Base-by-base conservation (phyloP, 2,113 vertebrate species). In the Ceyx cyanopectus region DNA sequence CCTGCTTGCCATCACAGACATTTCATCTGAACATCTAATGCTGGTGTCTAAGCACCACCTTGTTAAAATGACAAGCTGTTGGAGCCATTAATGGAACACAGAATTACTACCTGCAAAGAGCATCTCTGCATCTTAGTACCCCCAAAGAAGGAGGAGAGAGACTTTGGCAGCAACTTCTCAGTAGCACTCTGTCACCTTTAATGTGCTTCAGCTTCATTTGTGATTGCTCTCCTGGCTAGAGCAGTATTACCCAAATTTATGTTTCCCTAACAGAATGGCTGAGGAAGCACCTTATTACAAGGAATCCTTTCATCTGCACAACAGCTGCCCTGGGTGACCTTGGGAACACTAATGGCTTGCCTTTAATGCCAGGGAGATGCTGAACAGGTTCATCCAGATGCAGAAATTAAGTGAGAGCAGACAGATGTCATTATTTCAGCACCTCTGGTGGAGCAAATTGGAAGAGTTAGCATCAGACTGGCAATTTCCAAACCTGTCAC, bases 401-500 rank as follows among this genome's bases (percentile, higher is more conserved):
- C 41, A 86, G 63, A 83, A 88, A 80, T 66, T 10, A 19, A 53
- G 45, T 7, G 12, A 54, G 9, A 92, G 48, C 60, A 77, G n/a
- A 85, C 5, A 74, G 0, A 23, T 0, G 0, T 26, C 29, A 24
- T 58, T 53, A 40, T 78, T 87, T 73, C 1, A 2, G 48, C 54
- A 85, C 43, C 15, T 53, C 27, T 3, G 1, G 22, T 12, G 50
- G 24, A 56, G 58, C 34, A 40, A 76, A 77, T 6, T n/a, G 68
- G 48, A 73, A 46, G 3, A 80, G 62, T 46, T 41, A 67, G 19
- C 63, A 65, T n/a, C 53, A 63, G 66, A 40, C 24, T 60, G 43
- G 24, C 30, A 40, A 80, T 22, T 34, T 65, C 56, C 76, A 61
- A 61, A 51, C n/a, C 32, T 43, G 17, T 23, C 72, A 67, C 20